These are phyloP conservation scores for Euwallacea fornicatus DNA, from an alignment of 1,140 invertebrate genomes.

Conservation along the genomic window DNA sequence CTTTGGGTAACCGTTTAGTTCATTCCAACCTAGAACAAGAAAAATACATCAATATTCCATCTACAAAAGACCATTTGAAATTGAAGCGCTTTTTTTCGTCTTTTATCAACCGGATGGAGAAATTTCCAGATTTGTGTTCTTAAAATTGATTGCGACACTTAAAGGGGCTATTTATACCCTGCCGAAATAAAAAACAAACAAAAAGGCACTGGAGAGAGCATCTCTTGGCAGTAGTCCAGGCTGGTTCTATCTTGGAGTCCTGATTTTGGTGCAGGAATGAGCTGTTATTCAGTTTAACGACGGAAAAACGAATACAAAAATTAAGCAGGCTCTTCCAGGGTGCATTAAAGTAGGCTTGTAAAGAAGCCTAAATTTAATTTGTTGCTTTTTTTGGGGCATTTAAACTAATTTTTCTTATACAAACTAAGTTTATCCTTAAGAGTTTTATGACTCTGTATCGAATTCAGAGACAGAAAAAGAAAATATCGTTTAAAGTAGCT, in stretches of 20 bases:
- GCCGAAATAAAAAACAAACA: conserved; percentile 5
- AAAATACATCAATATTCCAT: background rate
- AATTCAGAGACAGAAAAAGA: too few relatives aligned
- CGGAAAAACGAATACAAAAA: too few relatives aligned
- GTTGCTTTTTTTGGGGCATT: too few relatives aligned
- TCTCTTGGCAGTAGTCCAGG: conserved; percentile 3
- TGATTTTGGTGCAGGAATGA: background rate
- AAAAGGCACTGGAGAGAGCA: background rate
- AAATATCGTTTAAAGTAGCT: too few relatives aligned
- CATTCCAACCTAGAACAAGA: conserved; percentile 43
- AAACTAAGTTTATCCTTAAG: too few relatives aligned
- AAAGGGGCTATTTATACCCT: conserved; percentile 6
- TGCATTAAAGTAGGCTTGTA: too few relatives aligned
- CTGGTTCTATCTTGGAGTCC: conserved; percentile 3
- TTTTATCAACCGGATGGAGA: background rate
- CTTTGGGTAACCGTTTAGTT: conserved; percentile 41
- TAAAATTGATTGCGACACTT: conserved; percentile 3
- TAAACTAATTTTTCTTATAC: too few relatives aligned
- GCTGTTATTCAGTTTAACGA: conserved; percentile 1
- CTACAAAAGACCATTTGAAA: background rate
- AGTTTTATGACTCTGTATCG: too few relatives aligned
- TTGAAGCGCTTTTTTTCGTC: background rate
- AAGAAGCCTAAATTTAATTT: too few relatives aligned
- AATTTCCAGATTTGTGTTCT: conserved; percentile 12
- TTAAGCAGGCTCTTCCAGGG: too few relatives aligned